Evolutionary conservation across 2,797 vertebrate species (phyloP).

Genomic region (Bryconaethiops microstoma): DNA sequence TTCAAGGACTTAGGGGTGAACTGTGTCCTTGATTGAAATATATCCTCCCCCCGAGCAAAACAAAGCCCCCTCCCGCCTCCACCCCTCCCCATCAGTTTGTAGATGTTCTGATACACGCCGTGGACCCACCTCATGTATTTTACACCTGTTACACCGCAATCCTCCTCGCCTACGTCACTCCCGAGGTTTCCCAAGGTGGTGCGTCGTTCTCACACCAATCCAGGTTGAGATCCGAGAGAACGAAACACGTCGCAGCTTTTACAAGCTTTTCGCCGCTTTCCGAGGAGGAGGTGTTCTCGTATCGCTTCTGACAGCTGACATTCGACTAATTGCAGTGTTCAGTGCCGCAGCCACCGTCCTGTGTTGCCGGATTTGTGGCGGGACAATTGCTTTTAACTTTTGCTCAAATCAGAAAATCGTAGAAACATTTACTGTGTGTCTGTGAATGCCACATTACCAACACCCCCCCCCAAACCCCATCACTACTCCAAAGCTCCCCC

Average conservation of each 20-base stretch:
- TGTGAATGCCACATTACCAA: not conserved
- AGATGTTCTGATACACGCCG: not conserved
- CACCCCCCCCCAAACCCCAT: not conserved
- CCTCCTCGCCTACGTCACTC: too few species aligned
- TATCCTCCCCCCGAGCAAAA: constrained; percentile 3
- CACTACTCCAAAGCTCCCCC: not conserved
- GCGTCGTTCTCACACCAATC: too few species aligned
- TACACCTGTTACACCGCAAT: too few species aligned
- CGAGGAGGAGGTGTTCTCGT: not conserved
- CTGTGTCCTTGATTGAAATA: constrained; percentile 31
- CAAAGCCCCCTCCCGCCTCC: too few species aligned
- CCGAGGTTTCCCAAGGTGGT: too few species aligned
- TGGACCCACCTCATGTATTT: not conserved
- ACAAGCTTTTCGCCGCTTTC: not conserved
- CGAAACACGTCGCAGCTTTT: not conserved
- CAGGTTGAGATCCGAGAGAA: too few species aligned
- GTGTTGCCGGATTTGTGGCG: too few species aligned
- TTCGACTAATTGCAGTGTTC: constrained; percentile 20
- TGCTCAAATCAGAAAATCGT: not conserved
- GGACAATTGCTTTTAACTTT: constrained; percentile 2
- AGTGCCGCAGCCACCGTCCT: not conserved
- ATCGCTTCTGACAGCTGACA: constrained; percentile 10
- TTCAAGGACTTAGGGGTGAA: constrained; percentile 38
- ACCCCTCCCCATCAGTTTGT: not conserved
- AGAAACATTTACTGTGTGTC: not conserved